Conservation (phyloP, 2,888 invertebrate species). For the Torymus texanus region DNA sequence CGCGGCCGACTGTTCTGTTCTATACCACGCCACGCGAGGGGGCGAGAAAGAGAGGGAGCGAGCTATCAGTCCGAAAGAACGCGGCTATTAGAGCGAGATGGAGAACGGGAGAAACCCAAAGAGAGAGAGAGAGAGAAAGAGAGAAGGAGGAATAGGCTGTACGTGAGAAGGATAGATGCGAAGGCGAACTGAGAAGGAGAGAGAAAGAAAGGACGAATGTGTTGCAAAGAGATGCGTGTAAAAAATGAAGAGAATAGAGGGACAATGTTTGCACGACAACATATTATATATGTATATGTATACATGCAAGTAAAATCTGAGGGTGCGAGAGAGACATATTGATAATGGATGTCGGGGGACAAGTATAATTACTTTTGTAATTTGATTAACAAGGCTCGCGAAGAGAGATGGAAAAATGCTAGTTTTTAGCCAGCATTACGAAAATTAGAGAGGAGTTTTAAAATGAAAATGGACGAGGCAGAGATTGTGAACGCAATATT, state of each 20-base stretch:
- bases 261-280: background rate
- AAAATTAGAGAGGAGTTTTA: conserved; percentile 13
- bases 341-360: too few species aligned
- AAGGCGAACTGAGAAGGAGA: background rate
- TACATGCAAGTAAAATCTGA: background rate
- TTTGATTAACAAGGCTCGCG: too few species aligned
- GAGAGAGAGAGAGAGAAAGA: background rate
- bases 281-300: too few species aligned
- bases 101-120: background rate
- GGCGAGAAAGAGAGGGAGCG: conserved; percentile 44
- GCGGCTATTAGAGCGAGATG: background rate
- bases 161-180: background rate
- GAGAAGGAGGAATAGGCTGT: background rate
- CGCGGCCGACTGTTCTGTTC: too few species aligned
- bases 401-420: too few species aligned
- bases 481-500: too few species aligned
- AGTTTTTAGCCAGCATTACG: too few species aligned
- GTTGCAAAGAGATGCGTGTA: background rate
- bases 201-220: background rate
- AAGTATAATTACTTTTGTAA: too few species aligned
- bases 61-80: conserved; percentile 36
- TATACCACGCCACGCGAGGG: background rate
- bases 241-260: background rate
- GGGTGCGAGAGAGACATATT: background rate
- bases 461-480: too few species aligned